A percentile compares a stretch with the other conserved stretches of the same genome.
These are phyloP conservation scores for Styela plicata DNA, from an alignment of 23 tunicate genomes.

Conservation along the genomic window DNA sequence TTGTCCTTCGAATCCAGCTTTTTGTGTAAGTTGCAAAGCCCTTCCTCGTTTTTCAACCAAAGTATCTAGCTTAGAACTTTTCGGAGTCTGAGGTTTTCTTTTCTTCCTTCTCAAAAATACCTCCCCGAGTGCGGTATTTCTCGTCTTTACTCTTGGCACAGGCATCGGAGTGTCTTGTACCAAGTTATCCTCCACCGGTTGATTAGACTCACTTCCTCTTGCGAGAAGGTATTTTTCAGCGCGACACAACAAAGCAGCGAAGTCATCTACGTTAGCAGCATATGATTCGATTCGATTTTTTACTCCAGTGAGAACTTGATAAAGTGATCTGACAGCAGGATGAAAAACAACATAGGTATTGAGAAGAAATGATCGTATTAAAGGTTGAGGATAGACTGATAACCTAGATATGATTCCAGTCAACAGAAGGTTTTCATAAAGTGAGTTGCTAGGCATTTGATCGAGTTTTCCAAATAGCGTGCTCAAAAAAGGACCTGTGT, in stretches of 20 bases:
- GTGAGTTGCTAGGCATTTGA: conserved; percentile 88
- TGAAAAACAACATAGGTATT: conserved; percentile 95
- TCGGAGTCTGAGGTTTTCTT: conserved; percentile 28
- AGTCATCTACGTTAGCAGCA: conserved; percentile 44
- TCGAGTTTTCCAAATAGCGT: conserved; percentile 91
- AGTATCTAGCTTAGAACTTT: conserved; percentile 45
- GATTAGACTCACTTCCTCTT: conserved; percentile 46
- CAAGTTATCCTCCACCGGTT: background rate
- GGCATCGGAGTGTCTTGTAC: conserved; percentile 71
- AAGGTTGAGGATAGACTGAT: conserved; percentile 83
- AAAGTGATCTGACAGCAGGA: conserved; percentile 76
- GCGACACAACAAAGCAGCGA: conserved; percentile 46
- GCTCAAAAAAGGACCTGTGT: conserved; percentile 85
- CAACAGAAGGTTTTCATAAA: conserved; percentile 85
- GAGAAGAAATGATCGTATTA: conserved; percentile 78
- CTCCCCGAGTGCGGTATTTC: conserved; percentile 54
- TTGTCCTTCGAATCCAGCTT: conserved; percentile 5
- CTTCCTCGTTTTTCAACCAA: conserved; percentile 28
- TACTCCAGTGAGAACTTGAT: conserved; percentile 85
- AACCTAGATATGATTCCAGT: conserved; percentile 85
- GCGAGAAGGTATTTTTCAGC: conserved; percentile 89
- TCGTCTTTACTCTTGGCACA: conserved; percentile 76
- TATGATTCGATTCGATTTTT: conserved; percentile 68
- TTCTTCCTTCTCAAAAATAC: conserved; percentile 59
- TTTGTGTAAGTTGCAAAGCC: background rate